Conservation (phyloP, 2,113 vertebrate genomes). For the Paramisgurnus dabryanus region DNA sequence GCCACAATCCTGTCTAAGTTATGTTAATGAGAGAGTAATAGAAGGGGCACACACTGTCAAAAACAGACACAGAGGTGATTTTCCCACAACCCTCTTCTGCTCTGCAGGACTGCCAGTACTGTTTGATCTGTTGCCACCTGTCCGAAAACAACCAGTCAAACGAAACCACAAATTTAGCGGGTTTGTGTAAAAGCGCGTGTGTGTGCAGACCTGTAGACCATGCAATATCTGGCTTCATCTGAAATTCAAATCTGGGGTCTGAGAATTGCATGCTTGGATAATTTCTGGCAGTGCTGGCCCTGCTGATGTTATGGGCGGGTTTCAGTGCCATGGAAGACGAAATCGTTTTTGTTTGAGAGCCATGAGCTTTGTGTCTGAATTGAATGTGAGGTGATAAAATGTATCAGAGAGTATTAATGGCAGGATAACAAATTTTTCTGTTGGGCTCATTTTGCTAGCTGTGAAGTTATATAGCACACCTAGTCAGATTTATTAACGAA, state of each 20-base stretch:
- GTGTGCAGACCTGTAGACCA: background rate
- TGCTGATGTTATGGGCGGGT: background rate
- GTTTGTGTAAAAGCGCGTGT: background rate
- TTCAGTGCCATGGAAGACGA: background rate
- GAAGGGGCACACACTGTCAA: constrained; percentile 15
- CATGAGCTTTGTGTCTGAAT: background rate
- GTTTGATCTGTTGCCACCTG: constrained; percentile 45
- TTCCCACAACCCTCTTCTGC: constrained; percentile 24
- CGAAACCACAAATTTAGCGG: constrained; percentile 1
- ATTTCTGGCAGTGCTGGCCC: background rate
- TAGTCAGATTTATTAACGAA: too few species aligned
- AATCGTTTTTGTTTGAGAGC: too few species aligned
- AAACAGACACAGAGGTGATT: constrained; percentile 18
- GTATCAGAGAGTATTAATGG: background rate
- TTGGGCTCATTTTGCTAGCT: too few species aligned
- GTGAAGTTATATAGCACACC: too few species aligned
- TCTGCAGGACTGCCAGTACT: constrained; percentile 8
- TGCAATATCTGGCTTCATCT: constrained; percentile 28
- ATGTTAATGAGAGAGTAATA: constrained; percentile 43
- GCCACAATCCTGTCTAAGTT: constrained; percentile 9
- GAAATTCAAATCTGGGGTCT: constrained; percentile 34
- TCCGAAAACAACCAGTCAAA: constrained; percentile 30
- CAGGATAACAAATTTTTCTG: too few species aligned
- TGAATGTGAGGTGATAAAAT: background rate
- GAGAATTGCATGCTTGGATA: constrained; percentile 8